phyloP scores from a whole-genome alignment of 2,888 invertebrate genomes.

The Cryptocephalus moraei region DNA sequence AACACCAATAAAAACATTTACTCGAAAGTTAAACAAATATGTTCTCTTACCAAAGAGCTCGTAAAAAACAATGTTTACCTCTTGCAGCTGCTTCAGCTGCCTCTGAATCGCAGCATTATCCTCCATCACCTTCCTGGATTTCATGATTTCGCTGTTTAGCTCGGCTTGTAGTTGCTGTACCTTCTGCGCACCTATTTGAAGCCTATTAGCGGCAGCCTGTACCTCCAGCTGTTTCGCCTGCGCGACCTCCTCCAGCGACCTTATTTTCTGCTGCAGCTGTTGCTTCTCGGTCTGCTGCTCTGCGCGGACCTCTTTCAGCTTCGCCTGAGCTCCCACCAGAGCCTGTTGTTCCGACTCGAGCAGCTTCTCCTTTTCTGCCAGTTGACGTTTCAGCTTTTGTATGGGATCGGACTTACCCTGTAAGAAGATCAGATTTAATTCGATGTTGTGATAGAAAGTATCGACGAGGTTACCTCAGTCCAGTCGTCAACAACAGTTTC shows the following conservation, averaged over 20 bases:
- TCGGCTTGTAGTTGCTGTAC: slow-evolving; percentile 53
- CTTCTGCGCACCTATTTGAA: slow-evolving; percentile 48
- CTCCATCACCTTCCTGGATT: slow-evolving; percentile 42
- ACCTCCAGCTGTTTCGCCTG: slow-evolving; percentile 47
- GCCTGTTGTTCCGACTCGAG: slow-evolving; percentile 66
- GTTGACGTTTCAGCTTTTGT: slow-evolving; percentile 75
- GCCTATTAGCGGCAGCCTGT: slow-evolving; percentile 49
- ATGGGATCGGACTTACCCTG: slow-evolving; percentile 75
- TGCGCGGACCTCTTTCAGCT: slow-evolving; percentile 65
- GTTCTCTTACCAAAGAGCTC: too few species aligned
- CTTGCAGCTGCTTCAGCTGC: slow-evolving; percentile 46
- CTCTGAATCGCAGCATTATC: slow-evolving; percentile 49
- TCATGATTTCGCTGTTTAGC: slow-evolving; percentile 44
- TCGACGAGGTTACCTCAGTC: slow-evolving; percentile 52
- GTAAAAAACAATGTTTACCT: background rate
- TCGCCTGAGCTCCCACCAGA: slow-evolving; percentile 63
- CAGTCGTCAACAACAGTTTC: slow-evolving; percentile 64
- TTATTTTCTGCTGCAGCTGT: slow-evolving; percentile 44
- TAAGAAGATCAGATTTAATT: slow-evolving; percentile 4
- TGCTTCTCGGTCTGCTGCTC: slow-evolving; percentile 60
- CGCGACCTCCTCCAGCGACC: slow-evolving; percentile 45
- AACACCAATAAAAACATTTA: too few species aligned
- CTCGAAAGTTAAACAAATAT: too few species aligned
- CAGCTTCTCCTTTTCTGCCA: slow-evolving; percentile 77
- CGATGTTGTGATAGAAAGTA: background rate